Conservation (phyloP, 2,888 invertebrate genomes). For the Drosophila suboccidentalis region DNA sequence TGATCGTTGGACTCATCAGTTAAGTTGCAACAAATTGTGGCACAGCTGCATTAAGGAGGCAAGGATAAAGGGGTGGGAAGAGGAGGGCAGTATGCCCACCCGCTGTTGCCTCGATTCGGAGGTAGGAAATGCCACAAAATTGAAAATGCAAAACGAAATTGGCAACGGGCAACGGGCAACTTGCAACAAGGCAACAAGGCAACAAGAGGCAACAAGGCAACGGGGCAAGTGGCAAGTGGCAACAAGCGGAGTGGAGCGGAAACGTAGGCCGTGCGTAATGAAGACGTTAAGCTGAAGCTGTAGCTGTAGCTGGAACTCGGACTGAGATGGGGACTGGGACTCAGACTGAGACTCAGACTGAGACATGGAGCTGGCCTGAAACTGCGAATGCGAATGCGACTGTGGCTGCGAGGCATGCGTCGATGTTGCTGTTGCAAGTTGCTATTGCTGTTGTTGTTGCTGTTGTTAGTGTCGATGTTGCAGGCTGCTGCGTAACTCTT, state of each 20-base stretch:
- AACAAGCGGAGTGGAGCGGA: constrained; percentile 39
- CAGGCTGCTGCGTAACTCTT: constrained; percentile 73
- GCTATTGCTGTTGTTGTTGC: background rate
- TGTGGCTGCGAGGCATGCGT: constrained; percentile 69
- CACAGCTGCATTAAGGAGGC: background rate
- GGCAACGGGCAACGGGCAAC: constrained; percentile 67
- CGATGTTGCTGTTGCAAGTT: constrained; percentile 28
- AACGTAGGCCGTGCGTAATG: constrained; percentile 76
- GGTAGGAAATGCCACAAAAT: constrained; percentile 78
- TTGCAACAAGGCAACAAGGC: constrained; percentile 25
- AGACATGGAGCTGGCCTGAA: constrained; percentile 2
- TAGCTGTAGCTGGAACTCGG: constrained; percentile 13
- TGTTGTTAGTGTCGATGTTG: constrained; percentile 3
- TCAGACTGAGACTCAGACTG: constrained; percentile 9
- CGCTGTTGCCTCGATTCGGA: constrained; percentile 50
- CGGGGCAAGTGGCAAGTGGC: constrained; percentile 30
- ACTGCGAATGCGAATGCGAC: constrained; percentile 45
- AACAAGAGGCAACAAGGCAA: constrained; percentile 14
- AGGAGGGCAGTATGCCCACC: constrained; percentile 49
- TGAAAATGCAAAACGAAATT: constrained; percentile 81
- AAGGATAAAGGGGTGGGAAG: background rate
- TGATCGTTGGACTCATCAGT: constrained; percentile 63
- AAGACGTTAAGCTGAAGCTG: constrained; percentile 74
- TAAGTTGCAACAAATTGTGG: constrained; percentile 35
- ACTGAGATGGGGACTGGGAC: constrained; percentile 1